Conservation (phyloP, 2,888 invertebrate species). For the Cosmopolites sordidus region DNA sequence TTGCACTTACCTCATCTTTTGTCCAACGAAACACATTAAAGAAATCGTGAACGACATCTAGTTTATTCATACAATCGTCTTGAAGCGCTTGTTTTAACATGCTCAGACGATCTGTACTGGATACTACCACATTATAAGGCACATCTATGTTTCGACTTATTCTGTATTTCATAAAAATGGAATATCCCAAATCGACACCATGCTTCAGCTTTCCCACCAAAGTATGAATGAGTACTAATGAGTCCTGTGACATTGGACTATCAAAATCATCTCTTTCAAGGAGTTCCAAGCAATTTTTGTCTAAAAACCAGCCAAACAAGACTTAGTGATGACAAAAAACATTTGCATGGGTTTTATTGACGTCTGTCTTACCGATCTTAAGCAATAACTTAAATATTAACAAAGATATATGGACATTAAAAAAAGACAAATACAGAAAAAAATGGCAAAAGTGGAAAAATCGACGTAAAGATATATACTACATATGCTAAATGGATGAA, state of each 20-base stretch:
- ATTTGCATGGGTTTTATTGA: too few species aligned
- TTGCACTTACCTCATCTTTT: slow-evolving; percentile 46
- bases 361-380: too few species aligned
- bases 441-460: too few species aligned
- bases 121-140: slow-evolving; percentile 54
- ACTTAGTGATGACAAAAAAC: too few species aligned
- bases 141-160: slow-evolving; percentile 56
- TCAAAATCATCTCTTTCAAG: not conserved
- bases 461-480: too few species aligned
- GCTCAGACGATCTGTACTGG: slow-evolving; percentile 50
- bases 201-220: slow-evolving; percentile 52
- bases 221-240: slow-evolving; percentile 46
- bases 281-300: not conserved
- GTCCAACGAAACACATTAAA: slow-evolving; percentile 55
- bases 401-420: too few species aligned
- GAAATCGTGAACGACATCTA: slow-evolving; percentile 59
- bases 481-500: too few species aligned
- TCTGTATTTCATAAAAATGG: slow-evolving; percentile 55
- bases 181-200: slow-evolving; percentile 53
- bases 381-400: too few species aligned
- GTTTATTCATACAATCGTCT: slow-evolving; percentile 54
- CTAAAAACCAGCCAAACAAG: too few species aligned
- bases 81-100: slow-evolving; percentile 54
- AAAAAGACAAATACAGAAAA: too few species aligned
- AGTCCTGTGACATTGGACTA: slow-evolving; percentile 36